These are phyloP conservation scores for Sclerodermus sp. DNA, from an alignment of 2,888 invertebrate species.

Conservation along the genomic window DNA sequence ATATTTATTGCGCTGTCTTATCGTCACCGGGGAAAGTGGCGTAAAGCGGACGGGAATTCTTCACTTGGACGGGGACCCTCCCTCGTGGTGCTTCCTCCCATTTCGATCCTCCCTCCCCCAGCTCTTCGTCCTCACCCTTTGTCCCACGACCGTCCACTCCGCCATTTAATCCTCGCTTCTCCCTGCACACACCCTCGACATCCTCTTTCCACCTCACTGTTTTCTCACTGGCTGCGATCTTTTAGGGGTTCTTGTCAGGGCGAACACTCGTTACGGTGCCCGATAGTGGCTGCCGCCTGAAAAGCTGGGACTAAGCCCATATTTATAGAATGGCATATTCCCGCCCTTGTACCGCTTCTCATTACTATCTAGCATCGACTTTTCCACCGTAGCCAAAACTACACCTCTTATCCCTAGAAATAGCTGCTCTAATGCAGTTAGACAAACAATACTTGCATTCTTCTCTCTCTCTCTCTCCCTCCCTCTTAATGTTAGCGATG, in stretches of 20 bases:
- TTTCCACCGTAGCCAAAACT: not conserved
- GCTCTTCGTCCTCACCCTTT: not conserved
- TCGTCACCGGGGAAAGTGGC: slow-evolving; percentile 35
- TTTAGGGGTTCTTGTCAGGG: slow-evolving; percentile 2
- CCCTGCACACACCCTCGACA: not conserved
- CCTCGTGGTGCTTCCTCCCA: slow-evolving; percentile 19
- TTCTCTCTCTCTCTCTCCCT: not conserved
- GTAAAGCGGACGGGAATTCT: slow-evolving; percentile 26
- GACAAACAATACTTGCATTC: not conserved
- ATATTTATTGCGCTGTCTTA: slow-evolving; percentile 40
- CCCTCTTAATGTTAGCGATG: no score
- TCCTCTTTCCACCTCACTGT: not conserved
- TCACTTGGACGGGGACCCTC: slow-evolving; percentile 11
- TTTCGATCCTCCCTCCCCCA: slow-evolving; percentile 13
- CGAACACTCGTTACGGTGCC: slow-evolving; percentile 11
- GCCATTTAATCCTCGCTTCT: slow-evolving; percentile 4
- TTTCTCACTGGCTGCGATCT: not conserved
- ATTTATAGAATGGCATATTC: no score
- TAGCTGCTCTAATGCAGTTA: not conserved
- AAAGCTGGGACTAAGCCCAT: no score
- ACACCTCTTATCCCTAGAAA: not conserved
- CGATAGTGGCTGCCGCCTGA: not conserved
- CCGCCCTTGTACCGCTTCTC: no score
- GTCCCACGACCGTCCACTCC: not conserved
- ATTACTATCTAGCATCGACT: not conserved